phyloP scores from a whole-genome alignment of 1,140 invertebrate species.

The Aradophagus sp. region DNA sequence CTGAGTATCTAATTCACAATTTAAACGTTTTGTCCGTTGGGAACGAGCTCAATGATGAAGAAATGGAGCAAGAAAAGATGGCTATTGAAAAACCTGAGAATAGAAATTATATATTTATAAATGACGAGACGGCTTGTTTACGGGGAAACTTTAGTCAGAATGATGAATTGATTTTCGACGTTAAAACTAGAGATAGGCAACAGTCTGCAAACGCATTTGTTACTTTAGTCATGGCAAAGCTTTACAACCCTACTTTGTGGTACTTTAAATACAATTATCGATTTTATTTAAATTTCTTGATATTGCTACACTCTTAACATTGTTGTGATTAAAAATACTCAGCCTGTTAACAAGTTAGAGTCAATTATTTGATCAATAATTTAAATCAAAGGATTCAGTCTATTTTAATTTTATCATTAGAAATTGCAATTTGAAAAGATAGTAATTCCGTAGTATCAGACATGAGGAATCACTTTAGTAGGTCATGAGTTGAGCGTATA shows the following conservation, averaged over 20 bases:
- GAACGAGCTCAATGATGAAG: conserved; percentile 60
- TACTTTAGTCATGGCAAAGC: conserved; percentile 64
- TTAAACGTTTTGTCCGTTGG: conserved; percentile 58
- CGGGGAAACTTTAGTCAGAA: conserved; percentile 62
- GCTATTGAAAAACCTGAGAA: conserved; percentile 59
- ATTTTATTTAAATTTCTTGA: no score
- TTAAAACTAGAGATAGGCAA: conserved; percentile 63
- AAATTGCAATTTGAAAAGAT: no score
- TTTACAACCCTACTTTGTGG: conserved; percentile 67
- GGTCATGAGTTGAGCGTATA: no score
- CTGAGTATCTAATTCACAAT: conserved; percentile 63
- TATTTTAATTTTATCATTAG: no score
- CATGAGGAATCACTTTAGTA: no score
- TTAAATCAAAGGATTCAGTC: no score
- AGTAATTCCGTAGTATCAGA: no score
- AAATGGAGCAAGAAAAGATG: conserved; percentile 63
- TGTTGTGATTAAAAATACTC: no score
- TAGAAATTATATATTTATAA: conserved; percentile 52
- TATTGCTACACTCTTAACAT: no score
- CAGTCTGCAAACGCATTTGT: conserved; percentile 64
- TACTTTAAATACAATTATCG: conserved; percentile 4
- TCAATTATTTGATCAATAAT: no score
- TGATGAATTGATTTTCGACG: conserved; percentile 59
- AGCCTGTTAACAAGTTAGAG: no score
- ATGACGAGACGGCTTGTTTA: conserved; percentile 60